Percentiles rank a stretch among this genome's conserved stretches.
Evolutionary conservation across 2,888 invertebrate genomes (phyloP).

Genomic region (Adelphocoris suturalis): DNA sequence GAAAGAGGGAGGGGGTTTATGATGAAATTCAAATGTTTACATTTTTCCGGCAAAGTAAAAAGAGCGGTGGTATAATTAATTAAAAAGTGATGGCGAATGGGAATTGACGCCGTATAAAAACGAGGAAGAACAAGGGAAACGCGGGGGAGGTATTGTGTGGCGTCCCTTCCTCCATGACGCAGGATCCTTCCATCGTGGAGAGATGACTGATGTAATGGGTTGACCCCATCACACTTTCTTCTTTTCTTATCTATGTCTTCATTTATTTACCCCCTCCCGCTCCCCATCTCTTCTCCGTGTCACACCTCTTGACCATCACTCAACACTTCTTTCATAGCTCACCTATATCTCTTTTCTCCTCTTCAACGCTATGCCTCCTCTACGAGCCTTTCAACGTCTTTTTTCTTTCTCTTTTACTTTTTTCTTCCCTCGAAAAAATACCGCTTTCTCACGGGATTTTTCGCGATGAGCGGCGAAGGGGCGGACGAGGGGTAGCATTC

Average conservation of each 20-base stretch:
- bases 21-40: conserved; percentile 70
- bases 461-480: neutral
- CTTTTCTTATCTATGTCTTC: conserved; percentile 69
- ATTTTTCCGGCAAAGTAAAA: conserved; percentile 54
- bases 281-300: conserved; percentile 53
- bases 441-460: conserved; percentile 19
- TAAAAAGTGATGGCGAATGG: conserved; percentile 67
- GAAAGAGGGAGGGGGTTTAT: conserved; percentile 24
- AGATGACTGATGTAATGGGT: conserved; percentile 71
- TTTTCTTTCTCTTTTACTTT: neutral
- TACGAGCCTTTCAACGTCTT: neutral
- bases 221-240: conserved; percentile 70
- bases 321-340: conserved; percentile 68
- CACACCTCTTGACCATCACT: conserved; percentile 70
- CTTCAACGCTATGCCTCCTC: neutral
- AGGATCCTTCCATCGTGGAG: conserved; percentile 47
- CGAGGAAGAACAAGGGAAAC: conserved; percentile 7
- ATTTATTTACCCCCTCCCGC: conserved; percentile 62
- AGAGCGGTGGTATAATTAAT: conserved; percentile 62
- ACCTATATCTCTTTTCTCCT: conserved; percentile 52
- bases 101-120: conserved; percentile 61
- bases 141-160: conserved; percentile 33
- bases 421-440: neutral
- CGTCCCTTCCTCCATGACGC: neutral
- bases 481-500: neutral